A percentile compares a stretch with the other conserved stretches of the same genome.
These are phyloP conservation scores for Frankliniella fusca DNA, from an alignment of 2,888 invertebrate genomes.

Conservation along the genomic window DNA sequence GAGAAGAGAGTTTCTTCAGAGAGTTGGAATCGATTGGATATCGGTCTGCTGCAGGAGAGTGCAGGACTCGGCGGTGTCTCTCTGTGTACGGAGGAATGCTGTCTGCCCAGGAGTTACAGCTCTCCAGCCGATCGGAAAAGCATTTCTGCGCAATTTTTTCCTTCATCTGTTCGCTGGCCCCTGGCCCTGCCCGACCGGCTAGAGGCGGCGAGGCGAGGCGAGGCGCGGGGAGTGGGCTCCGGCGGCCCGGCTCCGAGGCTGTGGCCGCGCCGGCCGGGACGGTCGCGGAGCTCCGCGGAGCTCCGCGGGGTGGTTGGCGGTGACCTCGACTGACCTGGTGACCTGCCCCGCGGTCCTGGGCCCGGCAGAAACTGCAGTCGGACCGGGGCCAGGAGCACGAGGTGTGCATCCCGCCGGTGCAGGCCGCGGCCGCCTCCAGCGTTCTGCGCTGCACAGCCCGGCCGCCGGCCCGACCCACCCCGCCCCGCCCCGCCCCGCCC, in stretches of 20 bases:
- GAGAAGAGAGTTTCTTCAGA: constrained; percentile 21
- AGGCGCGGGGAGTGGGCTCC: not conserved
- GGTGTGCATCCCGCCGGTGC: no score
- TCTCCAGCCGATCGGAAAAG: constrained; percentile 14
- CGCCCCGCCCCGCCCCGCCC: not conserved
- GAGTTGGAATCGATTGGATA: constrained; percentile 18
- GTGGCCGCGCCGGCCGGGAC: no score
- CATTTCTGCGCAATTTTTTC: constrained; percentile 21
- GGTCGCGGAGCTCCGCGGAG: no score
- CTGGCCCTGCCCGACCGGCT: not conserved
- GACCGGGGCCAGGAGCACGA: no score
- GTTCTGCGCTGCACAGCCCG: not conserved
- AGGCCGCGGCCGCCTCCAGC: no score
- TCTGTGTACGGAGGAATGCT: constrained; percentile 21
- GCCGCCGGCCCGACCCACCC: constrained; percentile 28
- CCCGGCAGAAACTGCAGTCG: no score
- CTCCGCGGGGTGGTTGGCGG: not conserved
- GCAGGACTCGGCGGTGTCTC: constrained; percentile 15
- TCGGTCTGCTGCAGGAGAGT: not conserved
- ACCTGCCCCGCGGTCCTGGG: no score
- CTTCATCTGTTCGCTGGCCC: not conserved
- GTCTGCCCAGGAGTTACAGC: constrained; percentile 11
- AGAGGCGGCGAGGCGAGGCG: not conserved
- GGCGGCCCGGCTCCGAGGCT: not conserved
- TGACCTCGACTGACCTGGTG: not conserved